Evolutionary conservation across 2,113 vertebrate species (phyloP), one percentile per base, ranked within the genome.

Genomic region (Apteryx mantelli): DNA sequence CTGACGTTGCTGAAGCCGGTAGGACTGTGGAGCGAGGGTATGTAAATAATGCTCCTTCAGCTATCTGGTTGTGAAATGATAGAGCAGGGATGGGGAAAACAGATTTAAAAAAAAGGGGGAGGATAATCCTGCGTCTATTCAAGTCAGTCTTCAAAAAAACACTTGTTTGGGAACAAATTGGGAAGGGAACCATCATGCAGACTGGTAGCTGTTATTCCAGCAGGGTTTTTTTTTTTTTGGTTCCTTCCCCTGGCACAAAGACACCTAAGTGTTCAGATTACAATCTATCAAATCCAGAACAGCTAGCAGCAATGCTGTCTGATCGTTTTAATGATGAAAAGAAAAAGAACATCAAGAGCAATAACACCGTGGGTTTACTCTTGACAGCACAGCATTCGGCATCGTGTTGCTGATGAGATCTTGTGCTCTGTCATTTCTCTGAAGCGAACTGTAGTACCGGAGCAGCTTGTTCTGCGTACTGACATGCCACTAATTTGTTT

Each of bases 321-420:
- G 48, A 82, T 68, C 66, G 18, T 85, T 52, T 21, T 56, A 38
- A 21, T 36, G 22, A 36, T 86, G 40, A n/a, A n/a, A 79, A 65
- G 38, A 2, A 46, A 12, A 40, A 30, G 2, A 36, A 5, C 28
- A 1, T 5, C 1, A 8, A 48, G 38, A 61, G 36, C 1, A 40
- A 36, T 60, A 80, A 3, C 17, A 25, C 24, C 38, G 1, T 55
- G 1, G 15, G 38, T 30, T 86, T 42, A 32, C 60, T 82, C 76
- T 34, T 85, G 90, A 25, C 61, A 68, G 50, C 65, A 26, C n/a
- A 30, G 17, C 1, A 1, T 88, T 73, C 1, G 11, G 19, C 60
- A 74, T 78, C 58, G 3, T 0, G 3, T 8, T 55, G 79, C 87
- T 63, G 75, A 9, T 42, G 79, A 46, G 79, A 28, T 48, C 75